Evolutionary conservation across 2,797 vertebrate species (phyloP), one percentile per base, ranked within the genome.

Genomic region (Artibeus jamaicensis): DNA sequence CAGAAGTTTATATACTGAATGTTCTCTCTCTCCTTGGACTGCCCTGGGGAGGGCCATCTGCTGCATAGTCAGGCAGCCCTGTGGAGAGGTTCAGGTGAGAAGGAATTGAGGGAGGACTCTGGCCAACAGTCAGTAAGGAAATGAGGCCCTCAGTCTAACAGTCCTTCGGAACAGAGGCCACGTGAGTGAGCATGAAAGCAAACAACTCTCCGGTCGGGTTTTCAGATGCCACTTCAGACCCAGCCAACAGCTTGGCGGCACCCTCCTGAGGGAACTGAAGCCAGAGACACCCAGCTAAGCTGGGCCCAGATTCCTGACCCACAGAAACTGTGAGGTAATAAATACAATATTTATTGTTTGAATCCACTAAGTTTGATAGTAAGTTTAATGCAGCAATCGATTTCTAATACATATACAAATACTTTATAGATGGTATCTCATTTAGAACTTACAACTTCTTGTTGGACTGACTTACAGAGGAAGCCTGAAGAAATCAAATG

Each of bases 301-400:
- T 68, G 84, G 34, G 9, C 16, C 46, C 62, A 73, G 73, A 46
- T 92, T 79, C 59, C 16, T 82, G 73, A 94, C 44, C 44, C 73
- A 91, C 21, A 67, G 37, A 89, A 93, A 91, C 15, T 39, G 24
- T 26, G 32, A 95, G 50, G 83, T 89, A 50, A 96, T 59, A 89
- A 86, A 77, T n/a, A 46, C 59, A n/a, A 15, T 65, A 71, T 6
- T 37, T 48, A 50, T 76, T 77, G 24, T 81, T 84, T 87, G n/a
- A 79, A 50, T 19, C 11, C 55, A 85, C 59, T 62, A 14, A 48
- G 2, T 70, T 65, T 76, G 2, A 26, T 70, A 29, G 34, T 70
- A 37, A 62, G 81, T 89, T 88, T 92, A 67, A 86, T 34, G 24
- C 10, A 77, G 50, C 15, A 59, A 55, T 73, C 62, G 26, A 79